phyloP scores from a whole-genome alignment of 2,888 invertebrate species.

The Aquatica leii region DNA sequence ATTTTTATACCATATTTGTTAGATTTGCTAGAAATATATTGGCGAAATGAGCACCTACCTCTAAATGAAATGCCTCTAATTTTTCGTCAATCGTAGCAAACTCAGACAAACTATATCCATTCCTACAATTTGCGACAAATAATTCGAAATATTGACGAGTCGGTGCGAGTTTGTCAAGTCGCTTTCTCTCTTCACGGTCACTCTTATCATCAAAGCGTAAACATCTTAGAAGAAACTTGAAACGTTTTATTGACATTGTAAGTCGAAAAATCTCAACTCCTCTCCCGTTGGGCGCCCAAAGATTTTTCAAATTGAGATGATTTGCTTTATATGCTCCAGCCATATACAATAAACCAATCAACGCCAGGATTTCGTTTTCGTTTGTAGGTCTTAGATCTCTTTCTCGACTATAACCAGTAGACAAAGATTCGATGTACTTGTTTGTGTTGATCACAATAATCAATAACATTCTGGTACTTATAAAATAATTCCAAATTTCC shows the following conservation, averaged over 20 bases:
- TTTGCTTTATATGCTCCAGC: constrained; percentile 3
- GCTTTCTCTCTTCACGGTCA: not conserved
- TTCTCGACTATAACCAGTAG: not conserved
- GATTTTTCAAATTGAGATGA: not conserved
- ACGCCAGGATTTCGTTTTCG: not conserved
- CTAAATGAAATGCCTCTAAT: constrained; percentile 36
- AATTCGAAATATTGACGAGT: constrained; percentile 1
- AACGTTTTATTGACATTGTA: constrained; percentile 5
- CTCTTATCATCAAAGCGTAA: constrained; percentile 10
- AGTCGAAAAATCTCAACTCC: too few relatives aligned
- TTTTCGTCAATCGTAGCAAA: constrained; percentile 43
- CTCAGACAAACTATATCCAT: constrained; percentile 32
- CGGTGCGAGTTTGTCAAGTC: constrained; percentile 9
- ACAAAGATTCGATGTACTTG: not conserved
- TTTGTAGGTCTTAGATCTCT: not conserved
- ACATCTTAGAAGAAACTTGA: constrained; percentile 7
- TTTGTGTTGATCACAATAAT: not conserved
- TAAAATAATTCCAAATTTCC: constrained; percentile 2
- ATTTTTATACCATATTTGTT: constrained; percentile 20
- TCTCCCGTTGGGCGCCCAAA: not conserved
- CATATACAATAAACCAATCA: not conserved
- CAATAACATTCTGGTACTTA: not conserved
- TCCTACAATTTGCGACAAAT: constrained; percentile 11
- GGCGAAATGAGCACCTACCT: constrained; percentile 40
- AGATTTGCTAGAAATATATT: constrained; percentile 25